Percentiles rank a stretch among this genome's conserved stretches.
These are phyloP conservation scores for Rhinatrema bivittatum DNA, from an alignment of 2,797 vertebrate species.

Conservation along the genomic window DNA sequence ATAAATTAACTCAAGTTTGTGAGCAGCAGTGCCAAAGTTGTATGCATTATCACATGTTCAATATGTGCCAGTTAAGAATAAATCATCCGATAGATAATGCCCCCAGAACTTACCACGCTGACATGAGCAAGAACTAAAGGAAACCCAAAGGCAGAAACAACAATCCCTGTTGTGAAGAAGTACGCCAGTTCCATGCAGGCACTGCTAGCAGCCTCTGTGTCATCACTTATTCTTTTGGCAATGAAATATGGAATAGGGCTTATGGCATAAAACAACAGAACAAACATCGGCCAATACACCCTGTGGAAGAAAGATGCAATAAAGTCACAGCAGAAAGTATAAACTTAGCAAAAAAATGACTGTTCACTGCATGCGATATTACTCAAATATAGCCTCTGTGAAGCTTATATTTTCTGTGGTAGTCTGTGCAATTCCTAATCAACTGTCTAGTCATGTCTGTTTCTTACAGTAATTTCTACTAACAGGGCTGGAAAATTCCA, in stretches of 20 bases:
- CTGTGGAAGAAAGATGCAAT: conserved; percentile 39
- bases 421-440: too few species aligned
- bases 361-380: too few species aligned
- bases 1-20: too few species aligned
- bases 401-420: too few species aligned
- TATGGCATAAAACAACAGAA: conserved; percentile 81
- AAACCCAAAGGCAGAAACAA: conserved; percentile 87
- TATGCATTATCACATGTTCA: too few species aligned
- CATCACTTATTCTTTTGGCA: conserved; percentile 71
- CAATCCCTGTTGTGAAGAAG: conserved; percentile 92
- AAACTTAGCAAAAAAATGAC: conserved; percentile 1
- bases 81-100: too few species aligned
- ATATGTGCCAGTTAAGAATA: too few species aligned
- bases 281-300: conserved; percentile 89
- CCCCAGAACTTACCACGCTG: conserved; percentile 67
- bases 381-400: too few species aligned
- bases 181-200: conserved; percentile 85
- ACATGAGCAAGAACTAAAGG: conserved; percentile 80
- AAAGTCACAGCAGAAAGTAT: neutral
- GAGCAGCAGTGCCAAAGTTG: too few species aligned
- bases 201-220: conserved; percentile 79
- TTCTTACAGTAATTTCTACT: too few species aligned
- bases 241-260: conserved; percentile 89
- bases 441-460: too few species aligned
- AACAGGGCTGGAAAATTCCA: too few species aligned